A percentile compares a stretch with the other conserved stretches of the same genome.
Conservation (phyloP, 2,113 vertebrate species). For the Nycticorax nycticorax region DNA sequence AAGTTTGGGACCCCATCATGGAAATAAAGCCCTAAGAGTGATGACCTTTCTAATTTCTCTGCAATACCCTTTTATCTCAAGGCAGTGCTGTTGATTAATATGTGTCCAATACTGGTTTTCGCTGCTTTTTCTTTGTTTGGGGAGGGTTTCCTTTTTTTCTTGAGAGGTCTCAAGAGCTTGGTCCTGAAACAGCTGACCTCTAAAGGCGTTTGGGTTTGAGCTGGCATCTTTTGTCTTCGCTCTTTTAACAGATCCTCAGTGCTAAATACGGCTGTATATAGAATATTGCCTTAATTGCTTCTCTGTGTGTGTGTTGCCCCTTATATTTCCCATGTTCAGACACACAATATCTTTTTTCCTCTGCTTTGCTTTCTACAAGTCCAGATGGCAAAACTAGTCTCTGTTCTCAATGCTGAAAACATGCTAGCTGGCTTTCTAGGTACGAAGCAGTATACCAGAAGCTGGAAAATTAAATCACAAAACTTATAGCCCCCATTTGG, state of each 20-base stretch:
- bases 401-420: background rate
- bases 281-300: background rate
- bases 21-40: background rate
- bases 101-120: background rate
- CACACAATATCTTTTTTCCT: background rate
- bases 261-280: background rate
- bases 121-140: background rate
- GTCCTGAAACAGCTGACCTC: background rate
- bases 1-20: background rate
- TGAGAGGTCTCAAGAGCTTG: background rate
- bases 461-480: background rate
- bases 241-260: background rate
- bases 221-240: background rate
- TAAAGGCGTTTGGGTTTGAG: background rate
- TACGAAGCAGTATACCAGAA: background rate
- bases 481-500: background rate
- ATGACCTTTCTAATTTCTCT: background rate
- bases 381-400: background rate
- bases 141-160: background rate
- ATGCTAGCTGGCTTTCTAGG: background rate
- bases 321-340: background rate
- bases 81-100: background rate
- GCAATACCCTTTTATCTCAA: background rate
- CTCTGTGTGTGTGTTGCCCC: background rate
- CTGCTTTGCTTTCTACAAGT: background rate